Base-by-base conservation (phyloP, 2,797 vertebrate species). In the Denticeps clupeoides region DNA sequence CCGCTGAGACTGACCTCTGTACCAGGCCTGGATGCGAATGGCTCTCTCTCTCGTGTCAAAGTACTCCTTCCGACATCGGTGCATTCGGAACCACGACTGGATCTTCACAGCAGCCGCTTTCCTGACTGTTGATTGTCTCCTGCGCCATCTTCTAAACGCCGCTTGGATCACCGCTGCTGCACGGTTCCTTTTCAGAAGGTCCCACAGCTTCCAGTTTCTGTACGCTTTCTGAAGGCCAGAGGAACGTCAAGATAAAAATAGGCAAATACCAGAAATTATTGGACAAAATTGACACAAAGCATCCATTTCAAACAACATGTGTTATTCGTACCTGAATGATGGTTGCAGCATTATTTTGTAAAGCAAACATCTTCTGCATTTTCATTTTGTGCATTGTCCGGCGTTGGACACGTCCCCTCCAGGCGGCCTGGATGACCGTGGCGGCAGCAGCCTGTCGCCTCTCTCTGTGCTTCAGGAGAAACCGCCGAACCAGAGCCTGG, bases 11-110 rank as follows among this genome's bases (percentile, higher is more conserved):
- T 13, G 55, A 47, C 75, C 78, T 70, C 77, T 77, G 48, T 62
- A 83, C 51, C 64, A 82, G 15, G 89, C 72, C 62, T 97, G 93
- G 63, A 97, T 78, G 50, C 75, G 60, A 18, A 88, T 12, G 2
- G 75, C 9, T 15, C 72, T 82, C 24, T 37, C 62, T 45, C 60
- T 78, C 8, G 83, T 3, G 3, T 1, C 11, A 9, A 49, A 25
- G 41, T 89, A 96, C 0, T 40, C 66, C 26, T 7, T 68, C 26
- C 42, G 45, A 46, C 81, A 73, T 54, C 25, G 72, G 15, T 68
- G 74, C 90, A 80, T 91, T 49, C 85, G 74, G 26, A 82, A 97
- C 83, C 87, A 89, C 1, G 89, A 70, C 52, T 98, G 93, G 56
- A 97, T 85, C 52, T 58, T 62, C 12, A 88, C 1, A 10, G 85